Base-by-base conservation (phyloP, 2,797 vertebrate genomes). In the Fistularia commersonii region DNA sequence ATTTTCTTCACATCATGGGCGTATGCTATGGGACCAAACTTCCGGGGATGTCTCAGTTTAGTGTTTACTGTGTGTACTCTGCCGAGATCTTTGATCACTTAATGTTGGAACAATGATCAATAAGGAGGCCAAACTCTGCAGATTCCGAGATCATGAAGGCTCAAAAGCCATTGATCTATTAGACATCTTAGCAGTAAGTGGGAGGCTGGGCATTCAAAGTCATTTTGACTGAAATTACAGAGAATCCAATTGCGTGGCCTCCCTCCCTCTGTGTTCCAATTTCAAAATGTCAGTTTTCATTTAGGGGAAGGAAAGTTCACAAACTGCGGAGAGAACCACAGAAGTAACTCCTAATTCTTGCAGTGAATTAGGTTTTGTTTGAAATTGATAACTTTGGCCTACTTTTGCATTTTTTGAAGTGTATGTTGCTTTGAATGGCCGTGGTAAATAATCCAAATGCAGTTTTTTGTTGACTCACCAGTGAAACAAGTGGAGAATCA, bases 121-220 rank as follows among this genome's bases (percentile, higher is more conserved):
- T 76, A 62, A 67, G 66, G 67, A 53, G 51, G 44, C 51, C 64
- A 76, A 83, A 84, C 76, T 71, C 84, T 82, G 39, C 32, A 54
- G 11, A 8, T 23, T 23, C 23, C 67, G 63, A 66, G 77, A 78
- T 85, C 86, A 80, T 72, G 54, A 64, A 65, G 73, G 65, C 72
- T 84, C 58, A 65, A 54, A 70, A 61, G 69, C 50, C 71, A 82
- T 82, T 82, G 80, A 84, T 86, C 74, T 67, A 74, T 67, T 71
- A 66, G 53, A 52, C 41, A 71, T 69, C 45, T 61, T 31, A 7
- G 61, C 33, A 33, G 54, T 69, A 56, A 74, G 45, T 34, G 49
- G 55, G 66, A 77, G 51, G 53, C 73, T 62, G 53, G 60, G 61
- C 50, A 42, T 61, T 72, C 53, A 67, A 62, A 35, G 38, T 67